Evolutionary conservation across 2,888 invertebrate species (phyloP).

Genomic region (Itoplectis maculator): DNA sequence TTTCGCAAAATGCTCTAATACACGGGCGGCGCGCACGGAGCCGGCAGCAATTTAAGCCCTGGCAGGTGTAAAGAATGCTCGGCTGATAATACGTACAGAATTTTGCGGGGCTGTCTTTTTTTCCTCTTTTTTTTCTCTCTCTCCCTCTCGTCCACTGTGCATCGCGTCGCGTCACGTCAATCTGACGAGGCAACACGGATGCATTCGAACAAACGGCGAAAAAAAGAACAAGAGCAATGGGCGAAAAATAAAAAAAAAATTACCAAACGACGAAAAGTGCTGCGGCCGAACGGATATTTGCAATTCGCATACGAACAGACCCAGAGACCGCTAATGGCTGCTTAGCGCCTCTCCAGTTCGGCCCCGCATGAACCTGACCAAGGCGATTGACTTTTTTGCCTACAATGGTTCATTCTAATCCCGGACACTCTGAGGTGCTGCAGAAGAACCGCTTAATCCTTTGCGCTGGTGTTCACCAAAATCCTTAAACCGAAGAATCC

Average conservation of each 20-base stretch:
- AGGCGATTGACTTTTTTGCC: constrained; percentile 43
- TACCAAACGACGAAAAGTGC: constrained; percentile 13
- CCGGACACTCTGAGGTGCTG: background rate
- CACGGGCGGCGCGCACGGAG: background rate
- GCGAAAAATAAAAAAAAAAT: constrained; percentile 36
- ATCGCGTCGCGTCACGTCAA: constrained; percentile 23
- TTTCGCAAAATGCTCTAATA: constrained; percentile 61
- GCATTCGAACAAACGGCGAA: constrained; percentile 38
- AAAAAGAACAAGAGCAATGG: constrained; percentile 34
- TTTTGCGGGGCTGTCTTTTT: constrained; percentile 42
- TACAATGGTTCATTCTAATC: constrained; percentile 18
- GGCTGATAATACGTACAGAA: constrained; percentile 57
- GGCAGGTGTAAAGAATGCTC: constrained; percentile 62
- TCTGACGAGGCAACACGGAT: constrained; percentile 42
- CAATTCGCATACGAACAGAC: constrained; percentile 15
- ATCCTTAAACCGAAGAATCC: constrained; percentile 27
- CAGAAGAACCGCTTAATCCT: constrained; percentile 25
- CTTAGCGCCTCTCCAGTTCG: constrained; percentile 25
- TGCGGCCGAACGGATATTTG: constrained; percentile 23
- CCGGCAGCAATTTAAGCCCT: constrained; percentile 49
- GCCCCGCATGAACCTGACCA: constrained; percentile 22
- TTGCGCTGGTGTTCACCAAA: too few relatives aligned
- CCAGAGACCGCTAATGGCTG: constrained; percentile 41
- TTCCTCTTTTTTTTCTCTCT: constrained; percentile 38
- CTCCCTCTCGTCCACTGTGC: background rate